Evolutionary conservation across 2,797 vertebrate genomes (phyloP).

Genomic region (Peromyscus eremicus): DNA sequence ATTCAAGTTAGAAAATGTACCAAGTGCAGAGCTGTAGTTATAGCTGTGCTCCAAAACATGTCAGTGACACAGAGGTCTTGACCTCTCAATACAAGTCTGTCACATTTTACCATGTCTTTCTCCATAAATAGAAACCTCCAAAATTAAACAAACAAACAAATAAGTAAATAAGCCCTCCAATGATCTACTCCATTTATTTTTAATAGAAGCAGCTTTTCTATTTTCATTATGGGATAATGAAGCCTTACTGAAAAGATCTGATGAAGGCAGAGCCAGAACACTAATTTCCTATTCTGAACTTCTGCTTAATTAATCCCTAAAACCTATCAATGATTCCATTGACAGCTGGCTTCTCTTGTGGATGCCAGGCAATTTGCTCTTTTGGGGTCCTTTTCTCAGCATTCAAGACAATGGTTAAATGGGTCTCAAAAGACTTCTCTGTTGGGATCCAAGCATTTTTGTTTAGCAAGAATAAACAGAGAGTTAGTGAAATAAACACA

Average conservation of each 20-base stretch:
- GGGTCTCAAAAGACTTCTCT: constrained; percentile 50
- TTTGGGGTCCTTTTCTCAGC: constrained; percentile 41
- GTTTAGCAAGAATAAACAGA: constrained; percentile 46
- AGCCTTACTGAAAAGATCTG: background rate
- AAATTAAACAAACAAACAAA: background rate
- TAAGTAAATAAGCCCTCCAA: background rate
- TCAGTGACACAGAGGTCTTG: background rate
- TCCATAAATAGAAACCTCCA: background rate
- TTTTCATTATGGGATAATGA: constrained; percentile 61
- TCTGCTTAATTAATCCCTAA: constrained; percentile 56
- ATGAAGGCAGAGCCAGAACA: constrained; percentile 33
- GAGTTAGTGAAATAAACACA: constrained; percentile 31
- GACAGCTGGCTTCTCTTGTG: constrained; percentile 42
- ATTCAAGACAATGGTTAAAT: constrained; percentile 25
- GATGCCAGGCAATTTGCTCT: constrained; percentile 48
- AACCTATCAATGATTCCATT: background rate
- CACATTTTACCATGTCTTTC: background rate
- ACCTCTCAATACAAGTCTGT: background rate
- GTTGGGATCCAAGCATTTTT: constrained; percentile 48
- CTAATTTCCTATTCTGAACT: constrained; percentile 8
- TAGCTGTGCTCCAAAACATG: background rate
- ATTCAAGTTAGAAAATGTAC: background rate
- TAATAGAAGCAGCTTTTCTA: constrained; percentile 56
- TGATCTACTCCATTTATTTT: constrained; percentile 65
- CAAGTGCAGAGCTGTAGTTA: background rate